Conservation (phyloP, 2,797 vertebrate species). For the Characodon lateralis region DNA sequence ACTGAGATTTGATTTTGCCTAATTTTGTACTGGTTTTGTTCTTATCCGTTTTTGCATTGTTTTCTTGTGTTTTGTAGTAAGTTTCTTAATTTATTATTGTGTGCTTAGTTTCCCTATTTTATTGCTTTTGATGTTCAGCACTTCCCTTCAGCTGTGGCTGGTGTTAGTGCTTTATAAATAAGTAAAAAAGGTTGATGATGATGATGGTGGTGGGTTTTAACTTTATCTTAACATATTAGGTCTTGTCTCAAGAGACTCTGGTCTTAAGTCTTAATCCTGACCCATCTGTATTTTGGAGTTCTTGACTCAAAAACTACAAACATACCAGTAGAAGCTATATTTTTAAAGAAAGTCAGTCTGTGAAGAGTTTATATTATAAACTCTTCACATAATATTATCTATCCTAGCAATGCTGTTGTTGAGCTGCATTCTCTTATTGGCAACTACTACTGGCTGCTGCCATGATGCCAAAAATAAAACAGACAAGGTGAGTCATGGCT, state of each 20-base stretch:
- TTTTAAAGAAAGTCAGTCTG: neutral
- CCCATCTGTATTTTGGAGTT: neutral
- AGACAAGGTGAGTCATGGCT: slow-evolving; percentile 52
- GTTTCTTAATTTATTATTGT: no score
- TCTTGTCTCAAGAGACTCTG: neutral
- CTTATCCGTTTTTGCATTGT: no score
- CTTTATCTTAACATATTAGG: neutral
- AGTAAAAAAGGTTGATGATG: no score
- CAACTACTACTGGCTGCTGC: slow-evolving; percentile 11
- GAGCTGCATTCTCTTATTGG: slow-evolving; percentile 40
- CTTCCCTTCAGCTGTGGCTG: no score
- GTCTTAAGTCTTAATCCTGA: neutral
- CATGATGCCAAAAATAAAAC: slow-evolving; percentile 55
- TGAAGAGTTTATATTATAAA: neutral
- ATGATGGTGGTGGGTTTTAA: neutral
- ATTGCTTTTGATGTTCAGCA: no score
- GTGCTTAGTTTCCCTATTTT: no score
- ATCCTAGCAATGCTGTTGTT: neutral
- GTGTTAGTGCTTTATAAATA: no score
- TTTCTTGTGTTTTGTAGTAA: no score
- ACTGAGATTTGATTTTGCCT: no score
- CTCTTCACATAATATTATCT: slow-evolving; percentile 21
- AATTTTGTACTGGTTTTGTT: no score
- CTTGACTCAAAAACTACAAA: neutral
- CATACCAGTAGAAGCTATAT: neutral